A percentile compares a stretch with the other conserved stretches of the same genome.
Evolutionary conservation across 2,113 vertebrate genomes (phyloP).

Genomic region (Crotalus tigris): DNA sequence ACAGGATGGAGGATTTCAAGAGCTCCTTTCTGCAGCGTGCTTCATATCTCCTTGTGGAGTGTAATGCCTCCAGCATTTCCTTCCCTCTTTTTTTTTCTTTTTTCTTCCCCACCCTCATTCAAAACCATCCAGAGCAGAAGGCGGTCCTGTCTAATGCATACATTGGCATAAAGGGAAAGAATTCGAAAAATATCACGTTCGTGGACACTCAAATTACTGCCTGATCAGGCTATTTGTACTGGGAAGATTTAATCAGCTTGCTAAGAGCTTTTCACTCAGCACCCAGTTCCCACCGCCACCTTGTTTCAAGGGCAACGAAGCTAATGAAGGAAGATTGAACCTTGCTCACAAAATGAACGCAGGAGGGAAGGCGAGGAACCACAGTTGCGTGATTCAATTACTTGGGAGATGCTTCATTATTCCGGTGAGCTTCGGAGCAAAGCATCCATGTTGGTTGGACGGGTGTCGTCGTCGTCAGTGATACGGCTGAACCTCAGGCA

Average conservation of each 20-base stretch:
- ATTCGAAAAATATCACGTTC: constrained; percentile 49
- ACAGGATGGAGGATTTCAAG: background rate
- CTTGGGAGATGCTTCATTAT: constrained; percentile 54
- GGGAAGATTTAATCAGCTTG: constrained; percentile 62
- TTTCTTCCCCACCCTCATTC: constrained; percentile 11
- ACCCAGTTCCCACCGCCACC: constrained; percentile 30
- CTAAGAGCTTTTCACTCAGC: constrained; percentile 43
- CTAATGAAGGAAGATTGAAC: constrained; percentile 68
- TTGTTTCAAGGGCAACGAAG: constrained; percentile 55
- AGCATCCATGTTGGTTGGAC: constrained; percentile 32
- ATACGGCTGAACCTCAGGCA: background rate
- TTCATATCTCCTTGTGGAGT: background rate
- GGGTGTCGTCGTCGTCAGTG: constrained; percentile 8
- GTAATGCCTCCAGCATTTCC: accelerated
- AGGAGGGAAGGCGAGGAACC: constrained; percentile 30
- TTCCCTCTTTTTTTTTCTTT: constrained; percentile 1
- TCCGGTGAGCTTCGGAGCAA: constrained; percentile 55
- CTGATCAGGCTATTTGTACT: constrained; percentile 55
- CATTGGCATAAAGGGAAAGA: background rate
- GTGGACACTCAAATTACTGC: constrained; percentile 45
- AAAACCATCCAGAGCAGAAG: background rate
- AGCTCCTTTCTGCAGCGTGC: background rate
- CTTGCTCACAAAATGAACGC: constrained; percentile 50
- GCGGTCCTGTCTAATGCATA: background rate
- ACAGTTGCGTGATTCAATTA: constrained; percentile 65